Evolutionary conservation across 2,797 vertebrate species (phyloP), one percentile per base, ranked within the genome.

Genomic region (Argya squamiceps): DNA sequence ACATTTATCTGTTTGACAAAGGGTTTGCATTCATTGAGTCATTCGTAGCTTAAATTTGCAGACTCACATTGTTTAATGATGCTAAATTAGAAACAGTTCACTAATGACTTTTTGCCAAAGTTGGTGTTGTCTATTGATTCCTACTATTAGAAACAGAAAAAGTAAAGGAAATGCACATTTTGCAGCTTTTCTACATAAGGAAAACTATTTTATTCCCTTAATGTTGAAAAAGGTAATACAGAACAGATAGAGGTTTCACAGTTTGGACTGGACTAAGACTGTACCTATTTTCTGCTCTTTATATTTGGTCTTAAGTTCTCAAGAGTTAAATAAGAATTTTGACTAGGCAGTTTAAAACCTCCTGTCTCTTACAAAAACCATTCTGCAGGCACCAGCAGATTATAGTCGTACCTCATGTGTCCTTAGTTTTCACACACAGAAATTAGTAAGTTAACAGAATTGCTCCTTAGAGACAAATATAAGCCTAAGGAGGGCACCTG

Each of bases 1-100:
- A 81, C 93, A 67, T 86, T 96, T 90, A 86, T 94, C 83, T 92
- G 8, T 86, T 82, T 92, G 92, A 96, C 85, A 93, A 94, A 95
- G 69, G 46, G 79, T 92, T 88, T 96, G 84, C 50, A 86, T 73
- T 90, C 92, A 93, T 15, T 63, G 67, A 92, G 55, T 32, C 83
- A 88, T 88, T 84, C 46, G 50, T 69, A 75, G 92, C 62, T 92
- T 71, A 86, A 68, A 92, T 94, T 76, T 63, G 85, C n/a, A 20
- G 88, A 59, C 85, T 89, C 23, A 9, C 78, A 87, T 73, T 90
- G 69, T 84, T 96, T 86, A 86, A 93, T 18, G 70, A 84, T 27
- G 50, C 53, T 90, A 59, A 95, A 94, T 92, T 90, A 95, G 83
- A 88, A 95, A 67, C 1, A 4, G 73, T 69, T 88, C 36, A 55